Base-by-base conservation (phyloP, 2,113 vertebrate species). In the Oncorhynchus mykiss region DNA sequence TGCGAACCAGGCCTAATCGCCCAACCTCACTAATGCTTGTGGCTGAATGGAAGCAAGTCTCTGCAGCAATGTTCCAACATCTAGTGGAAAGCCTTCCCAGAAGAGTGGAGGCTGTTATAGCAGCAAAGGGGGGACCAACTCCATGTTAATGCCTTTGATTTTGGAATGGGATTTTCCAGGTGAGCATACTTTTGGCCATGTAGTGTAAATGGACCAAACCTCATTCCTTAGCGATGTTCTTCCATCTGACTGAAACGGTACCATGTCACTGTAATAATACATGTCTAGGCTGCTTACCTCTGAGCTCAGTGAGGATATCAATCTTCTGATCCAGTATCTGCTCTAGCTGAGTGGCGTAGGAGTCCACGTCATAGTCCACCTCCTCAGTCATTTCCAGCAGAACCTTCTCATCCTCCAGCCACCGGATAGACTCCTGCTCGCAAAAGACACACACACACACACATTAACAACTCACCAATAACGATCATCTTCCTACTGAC, bases 341-440 rank as follows among this genome's bases (percentile, higher is more conserved):
- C 93, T 99, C 97, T 75, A 99, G 95, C 84, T 99, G 97, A 5
- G 96, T 98, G 74, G 97, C 96, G 0, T 99, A 99, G 0, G 96
- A 95, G 84, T 99, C 97, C 70, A 97, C 97, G 70, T 99, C 98
- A 80, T 99, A 99, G 78, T 99, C 98, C 68, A 99, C 98, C 94
- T 98, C 97, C 87, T 99, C 98, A 0, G 97, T 96, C 97, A 99
- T 99, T 83, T 98, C 96, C 80, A 99, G 89, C 75, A 99, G 95
- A 29, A 94, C 91, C 84, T 99, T 99, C 85, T 99, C 98, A 83
- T 96, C 96, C 89, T 99, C 97, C 85, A 99, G 85, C 98, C 97
- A 99, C 86, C 95, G 91, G 88, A 99, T 96, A 0, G 97, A 98
- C 88, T 99, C 97, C 98, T 99, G 92, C 45, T 76, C 31, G 25